phyloP scores from a whole-genome alignment of 2,888 invertebrate genomes.

The Pristionchus exspectatus region DNA sequence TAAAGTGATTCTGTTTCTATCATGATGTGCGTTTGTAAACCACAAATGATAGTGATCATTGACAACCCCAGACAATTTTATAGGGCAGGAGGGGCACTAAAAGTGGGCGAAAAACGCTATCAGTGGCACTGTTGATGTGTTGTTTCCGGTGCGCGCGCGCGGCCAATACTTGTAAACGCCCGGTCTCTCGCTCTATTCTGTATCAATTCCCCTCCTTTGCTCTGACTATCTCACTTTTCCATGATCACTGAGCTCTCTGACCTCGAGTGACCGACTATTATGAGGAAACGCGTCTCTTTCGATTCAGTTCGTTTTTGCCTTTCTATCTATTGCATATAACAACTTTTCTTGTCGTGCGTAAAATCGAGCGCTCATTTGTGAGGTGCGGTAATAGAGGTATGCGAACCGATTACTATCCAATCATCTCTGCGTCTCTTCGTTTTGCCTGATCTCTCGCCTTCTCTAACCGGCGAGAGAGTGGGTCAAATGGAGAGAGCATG shows the following conservation, averaged over 20 bases:
- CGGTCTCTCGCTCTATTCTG: conserved; percentile 22
- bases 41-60: too few relatives aligned
- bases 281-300: not conserved
- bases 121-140: conserved; percentile 15
- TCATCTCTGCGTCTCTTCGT: not conserved
- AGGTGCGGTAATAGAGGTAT: not conserved
- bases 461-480: not conserved
- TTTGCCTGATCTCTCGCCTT: not conserved
- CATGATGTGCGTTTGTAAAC: too few relatives aligned
- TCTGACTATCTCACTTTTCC: not conserved
- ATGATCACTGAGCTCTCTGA: not conserved
- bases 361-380: not conserved
- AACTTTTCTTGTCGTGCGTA: not conserved
- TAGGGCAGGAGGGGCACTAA: not conserved
- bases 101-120: not conserved
- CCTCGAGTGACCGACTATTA: not conserved
- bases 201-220: not conserved
- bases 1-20: too few relatives aligned
- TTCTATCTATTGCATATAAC: not conserved
- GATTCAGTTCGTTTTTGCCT: conserved; percentile 21
- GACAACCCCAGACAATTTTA: too few relatives aligned
- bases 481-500: not conserved
- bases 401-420: not conserved
- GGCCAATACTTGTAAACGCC: conserved; percentile 8
- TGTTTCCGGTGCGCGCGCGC: not conserved